Percentiles rank a stretch among this genome's conserved stretches.
Conservation (phyloP, 1,140 invertebrate genomes). For the Acromyrmex heyeri region DNA sequence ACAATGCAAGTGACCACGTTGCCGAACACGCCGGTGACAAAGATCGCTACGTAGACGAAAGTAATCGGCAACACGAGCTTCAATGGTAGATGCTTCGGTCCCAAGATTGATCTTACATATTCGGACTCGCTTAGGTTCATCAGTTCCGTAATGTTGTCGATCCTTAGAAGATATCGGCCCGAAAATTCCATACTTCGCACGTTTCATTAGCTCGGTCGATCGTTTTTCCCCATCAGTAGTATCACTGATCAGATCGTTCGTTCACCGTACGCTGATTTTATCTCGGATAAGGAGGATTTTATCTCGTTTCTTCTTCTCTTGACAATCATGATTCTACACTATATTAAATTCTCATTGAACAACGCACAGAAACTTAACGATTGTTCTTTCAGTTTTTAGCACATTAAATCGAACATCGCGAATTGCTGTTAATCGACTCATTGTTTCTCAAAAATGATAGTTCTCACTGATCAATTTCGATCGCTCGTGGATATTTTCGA, state of each 20-base stretch:
- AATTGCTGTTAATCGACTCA: background rate
- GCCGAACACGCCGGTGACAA: conserved; percentile 89
- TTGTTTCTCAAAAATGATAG: background rate
- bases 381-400: background rate
- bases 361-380: conserved; percentile 14
- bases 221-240: too few relatives aligned
- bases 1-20: conserved; percentile 90
- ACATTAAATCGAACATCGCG: conserved; percentile 1
- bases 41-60: conserved; percentile 88
- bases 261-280: background rate
- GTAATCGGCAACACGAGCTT: conserved; percentile 84
- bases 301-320: background rate
- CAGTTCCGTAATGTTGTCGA: conserved; percentile 62
- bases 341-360: background rate
- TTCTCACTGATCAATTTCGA: background rate
- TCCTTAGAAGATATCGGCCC: background rate
- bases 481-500: background rate
- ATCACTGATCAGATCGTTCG: background rate
- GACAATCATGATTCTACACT: conserved; percentile 18
- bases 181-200: conserved; percentile 63
- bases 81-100: conserved; percentile 80
- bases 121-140: conserved; percentile 73
- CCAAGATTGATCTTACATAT: conserved; percentile 73
- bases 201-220: conserved; percentile 7
- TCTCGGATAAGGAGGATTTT: background rate